A percentile compares a stretch with the other conserved stretches of the same genome.
phyloP scores from a whole-genome alignment of 2,888 invertebrate species.

The Drosophila sordidula region DNA sequence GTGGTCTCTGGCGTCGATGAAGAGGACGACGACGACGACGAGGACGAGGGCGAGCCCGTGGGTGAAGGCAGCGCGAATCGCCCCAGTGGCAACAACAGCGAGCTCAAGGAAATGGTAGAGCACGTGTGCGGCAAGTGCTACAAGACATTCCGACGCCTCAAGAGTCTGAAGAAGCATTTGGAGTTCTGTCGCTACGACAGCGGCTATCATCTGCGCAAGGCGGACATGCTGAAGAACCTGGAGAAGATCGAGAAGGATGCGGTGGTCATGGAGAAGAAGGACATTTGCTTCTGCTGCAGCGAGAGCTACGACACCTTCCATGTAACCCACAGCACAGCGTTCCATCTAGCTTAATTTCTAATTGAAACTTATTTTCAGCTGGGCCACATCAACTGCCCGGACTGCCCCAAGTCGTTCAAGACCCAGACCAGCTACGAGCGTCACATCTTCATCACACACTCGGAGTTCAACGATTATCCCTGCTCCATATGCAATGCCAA shows the following conservation, averaged over 20 bases:
- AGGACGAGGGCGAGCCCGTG: slow-evolving; percentile 43
- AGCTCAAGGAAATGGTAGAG: slow-evolving; percentile 82
- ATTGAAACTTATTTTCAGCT: slow-evolving; percentile 64
- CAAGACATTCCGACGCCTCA: slow-evolving; percentile 81
- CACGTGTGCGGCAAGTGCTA: slow-evolving; percentile 85
- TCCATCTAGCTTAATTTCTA: neutral
- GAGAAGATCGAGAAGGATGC: slow-evolving; percentile 84
- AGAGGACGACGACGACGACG: slow-evolving; percentile 60
- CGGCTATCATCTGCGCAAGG: slow-evolving; percentile 79
- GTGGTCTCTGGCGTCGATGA: slow-evolving; percentile 62
- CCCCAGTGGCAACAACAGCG: slow-evolving; percentile 36
- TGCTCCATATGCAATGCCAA: slow-evolving; percentile 89
- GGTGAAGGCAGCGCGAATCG: slow-evolving; percentile 20
- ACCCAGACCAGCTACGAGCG: slow-evolving; percentile 88
- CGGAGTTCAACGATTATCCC: slow-evolving; percentile 87
- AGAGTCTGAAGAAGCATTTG: slow-evolving; percentile 82
- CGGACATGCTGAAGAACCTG: slow-evolving; percentile 82
- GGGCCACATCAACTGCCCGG: slow-evolving; percentile 85
- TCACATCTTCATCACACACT: slow-evolving; percentile 90
- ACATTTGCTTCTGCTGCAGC: slow-evolving; percentile 84
- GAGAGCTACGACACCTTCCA: slow-evolving; percentile 85
- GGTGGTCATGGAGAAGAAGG: slow-evolving; percentile 81
- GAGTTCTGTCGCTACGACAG: slow-evolving; percentile 83
- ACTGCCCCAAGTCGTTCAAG: slow-evolving; percentile 91
- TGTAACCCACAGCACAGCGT: slow-evolving; percentile 62